Base-by-base conservation (phyloP, 35 echinoderm and acorn worm species). In the Eucidaris tribuloides region DNA sequence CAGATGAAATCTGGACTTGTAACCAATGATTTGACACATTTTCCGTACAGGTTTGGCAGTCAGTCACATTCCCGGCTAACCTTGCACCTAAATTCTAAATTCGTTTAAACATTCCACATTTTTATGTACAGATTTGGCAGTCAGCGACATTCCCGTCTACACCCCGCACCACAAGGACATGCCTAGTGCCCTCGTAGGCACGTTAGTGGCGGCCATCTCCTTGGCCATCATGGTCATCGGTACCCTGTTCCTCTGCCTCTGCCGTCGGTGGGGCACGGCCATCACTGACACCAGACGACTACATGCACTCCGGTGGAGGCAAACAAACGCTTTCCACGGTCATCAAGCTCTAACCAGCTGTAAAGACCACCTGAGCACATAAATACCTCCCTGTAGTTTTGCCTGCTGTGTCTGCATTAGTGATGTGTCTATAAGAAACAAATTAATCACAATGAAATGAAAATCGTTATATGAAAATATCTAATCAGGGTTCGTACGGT, bases 261-360 rank as follows among this genome's bases (percentile, higher is more conserved):
- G n/a, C n/a, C 36, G 90, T 20, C 72, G 86, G 41, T 80, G 89
- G 5, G 66, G 81, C 17, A 85, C 33, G 74, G 36, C 27, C 79
- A 46, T 30, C 54, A 58, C 18, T 37, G 24, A 57, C 50, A 31
- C 77, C 58, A 37, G 18, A 65, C 42, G 48, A 68, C 19, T 62
- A 46, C 35, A 5, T n/a, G 59, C 45, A 41, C 37, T 27, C 18
- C 70, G 56, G 35, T 41, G 29, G 83, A 91, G 49, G 78, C 86
- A 19, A 57, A 60, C 45, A 64, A 85, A 58, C 78, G 83, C 56
- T n/a, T n/a, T 91, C 88, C 58, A 87, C 84, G 4, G 88, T 90
- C 3, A 50, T 96, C 38, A 85, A 86, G 58, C 79, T 96, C n/a
- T 20, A 96, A 96, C 49, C 93, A 96, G 35, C 93, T 96, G 89